Evolutionary conservation across 2,113 vertebrate species (phyloP).

Genomic region (Catagonus wagneri): DNA sequence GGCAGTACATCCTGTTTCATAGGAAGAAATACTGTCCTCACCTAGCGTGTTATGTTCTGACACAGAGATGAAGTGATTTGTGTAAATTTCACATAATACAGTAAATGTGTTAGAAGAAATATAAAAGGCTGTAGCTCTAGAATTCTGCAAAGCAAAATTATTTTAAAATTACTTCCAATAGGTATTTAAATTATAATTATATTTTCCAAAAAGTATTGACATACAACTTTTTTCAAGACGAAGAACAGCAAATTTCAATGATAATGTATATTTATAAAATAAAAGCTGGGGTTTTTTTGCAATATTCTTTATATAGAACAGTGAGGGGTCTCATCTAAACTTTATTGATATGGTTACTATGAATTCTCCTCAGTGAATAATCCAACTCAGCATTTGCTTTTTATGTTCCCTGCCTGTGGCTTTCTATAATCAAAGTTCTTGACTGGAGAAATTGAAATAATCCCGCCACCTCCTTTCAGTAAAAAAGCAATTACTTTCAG

Average conservation of each 20-base stretch:
- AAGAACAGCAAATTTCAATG: neutral
- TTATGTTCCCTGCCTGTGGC: neutral
- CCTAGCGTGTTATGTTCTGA: neutral
- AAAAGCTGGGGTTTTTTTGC: neutral
- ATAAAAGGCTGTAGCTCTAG: neutral
- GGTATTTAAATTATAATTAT: conserved; percentile 2
- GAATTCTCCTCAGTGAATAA: neutral
- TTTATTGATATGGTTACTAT: neutral
- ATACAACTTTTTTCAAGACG: neutral
- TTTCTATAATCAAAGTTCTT: conserved; percentile 41
- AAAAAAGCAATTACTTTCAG: conserved; percentile 43
- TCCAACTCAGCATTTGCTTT: neutral
- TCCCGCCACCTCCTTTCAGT: neutral
- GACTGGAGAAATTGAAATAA: conserved; percentile 31
- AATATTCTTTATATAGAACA: conserved; percentile 4
- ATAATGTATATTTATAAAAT: neutral
- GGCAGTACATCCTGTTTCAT: too few relatives aligned
- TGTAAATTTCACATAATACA: neutral
- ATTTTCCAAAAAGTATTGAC: conserved; percentile 31
- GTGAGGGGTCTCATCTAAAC: neutral
- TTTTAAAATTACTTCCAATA: conserved; percentile 30
- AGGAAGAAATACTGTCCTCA: neutral
- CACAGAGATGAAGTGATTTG: neutral
- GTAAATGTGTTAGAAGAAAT: conserved; percentile 15
- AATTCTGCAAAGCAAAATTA: neutral